phyloP scores from a whole-genome alignment of 2,113 vertebrate genomes.

The Puntigrus tetrazona region DNA sequence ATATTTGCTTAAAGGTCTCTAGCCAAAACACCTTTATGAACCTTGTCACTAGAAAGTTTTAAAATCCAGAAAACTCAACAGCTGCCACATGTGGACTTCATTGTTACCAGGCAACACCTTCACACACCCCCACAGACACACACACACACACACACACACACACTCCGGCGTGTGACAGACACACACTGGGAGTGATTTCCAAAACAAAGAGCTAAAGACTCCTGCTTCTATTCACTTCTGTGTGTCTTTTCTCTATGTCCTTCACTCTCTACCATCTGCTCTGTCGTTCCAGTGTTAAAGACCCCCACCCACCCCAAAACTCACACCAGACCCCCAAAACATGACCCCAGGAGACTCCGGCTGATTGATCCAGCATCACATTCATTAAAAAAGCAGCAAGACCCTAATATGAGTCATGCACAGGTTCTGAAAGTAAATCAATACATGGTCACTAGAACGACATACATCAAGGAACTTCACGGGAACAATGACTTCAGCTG shows the following conservation, averaged over 20 bases:
- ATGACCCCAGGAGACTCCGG: conserved; percentile 18
- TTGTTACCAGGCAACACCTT: conserved; percentile 30
- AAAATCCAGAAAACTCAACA: conserved; percentile 15
- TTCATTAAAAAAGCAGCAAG: not conserved
- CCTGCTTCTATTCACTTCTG: conserved; percentile 54
- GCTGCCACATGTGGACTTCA: conserved; percentile 20
- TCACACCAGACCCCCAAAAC: conserved; percentile 34
- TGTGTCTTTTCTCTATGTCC: not conserved
- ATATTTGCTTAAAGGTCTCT: not conserved
- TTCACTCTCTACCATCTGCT: conserved; percentile 67
- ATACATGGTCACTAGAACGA: not conserved
- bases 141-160: conserved; percentile 7
- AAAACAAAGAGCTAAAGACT: conserved; percentile 59
- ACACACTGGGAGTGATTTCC: conserved; percentile 53
- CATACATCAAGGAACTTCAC: not conserved
- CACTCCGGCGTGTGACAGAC: conserved; percentile 34
- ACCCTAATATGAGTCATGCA: not conserved
- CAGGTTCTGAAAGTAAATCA: conserved; percentile 16
- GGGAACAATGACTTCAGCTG: not conserved
- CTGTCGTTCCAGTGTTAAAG: conserved; percentile 46
- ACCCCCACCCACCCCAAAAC: conserved; percentile 25
- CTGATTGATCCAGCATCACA: not conserved
- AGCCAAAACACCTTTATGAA: not conserved
- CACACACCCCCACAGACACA: not conserved
- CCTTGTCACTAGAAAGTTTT: not conserved